Evolutionary conservation across 2,888 invertebrate genomes (phyloP).

Genomic region (Mystacides longicornis): DNA sequence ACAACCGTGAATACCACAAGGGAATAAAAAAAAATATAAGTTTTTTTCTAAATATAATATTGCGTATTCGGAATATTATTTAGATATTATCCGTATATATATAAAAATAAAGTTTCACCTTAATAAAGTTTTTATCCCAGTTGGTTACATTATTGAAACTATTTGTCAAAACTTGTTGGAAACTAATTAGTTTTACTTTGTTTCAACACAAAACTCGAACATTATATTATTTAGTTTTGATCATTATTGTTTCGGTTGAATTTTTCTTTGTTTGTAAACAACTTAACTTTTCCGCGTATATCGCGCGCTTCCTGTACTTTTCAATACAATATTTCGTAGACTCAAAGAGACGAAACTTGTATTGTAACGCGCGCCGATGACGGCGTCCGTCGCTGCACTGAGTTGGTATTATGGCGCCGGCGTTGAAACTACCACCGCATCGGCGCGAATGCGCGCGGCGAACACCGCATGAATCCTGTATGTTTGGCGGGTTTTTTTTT

Average conservation of each 20-base stretch:
- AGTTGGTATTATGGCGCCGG: not conserved
- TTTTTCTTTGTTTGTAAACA: conserved; percentile 15
- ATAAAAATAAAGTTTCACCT: not conserved
- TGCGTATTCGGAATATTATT: too few relatives aligned
- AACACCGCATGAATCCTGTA: conserved; percentile 13
- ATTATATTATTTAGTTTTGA: not conserved
- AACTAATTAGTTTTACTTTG: too few relatives aligned
- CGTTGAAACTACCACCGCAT: conserved; percentile 9
- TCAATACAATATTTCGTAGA: not conserved
- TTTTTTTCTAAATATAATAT: too few relatives aligned
- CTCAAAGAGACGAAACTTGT: not conserved
- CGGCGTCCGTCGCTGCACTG: conserved; percentile 19
- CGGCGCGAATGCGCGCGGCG: conserved; percentile 14
- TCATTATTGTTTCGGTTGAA: not conserved
- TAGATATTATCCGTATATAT: too few relatives aligned
- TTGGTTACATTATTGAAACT: not conserved
- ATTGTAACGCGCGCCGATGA: conserved; percentile 4
- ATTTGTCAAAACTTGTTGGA: not conserved
- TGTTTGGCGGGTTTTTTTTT: conserved; percentile 3
- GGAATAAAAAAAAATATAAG: too few relatives aligned
- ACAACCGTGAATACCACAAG: too few relatives aligned
- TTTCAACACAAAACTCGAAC: too few relatives aligned
- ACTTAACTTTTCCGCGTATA: not conserved
- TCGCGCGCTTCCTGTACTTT: not conserved
- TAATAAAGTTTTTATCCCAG: not conserved